A percentile compares a stretch with the other conserved stretches of the same genome.
Conservation (phyloP, 2,888 invertebrate genomes). For the Diogma glabrata region DNA sequence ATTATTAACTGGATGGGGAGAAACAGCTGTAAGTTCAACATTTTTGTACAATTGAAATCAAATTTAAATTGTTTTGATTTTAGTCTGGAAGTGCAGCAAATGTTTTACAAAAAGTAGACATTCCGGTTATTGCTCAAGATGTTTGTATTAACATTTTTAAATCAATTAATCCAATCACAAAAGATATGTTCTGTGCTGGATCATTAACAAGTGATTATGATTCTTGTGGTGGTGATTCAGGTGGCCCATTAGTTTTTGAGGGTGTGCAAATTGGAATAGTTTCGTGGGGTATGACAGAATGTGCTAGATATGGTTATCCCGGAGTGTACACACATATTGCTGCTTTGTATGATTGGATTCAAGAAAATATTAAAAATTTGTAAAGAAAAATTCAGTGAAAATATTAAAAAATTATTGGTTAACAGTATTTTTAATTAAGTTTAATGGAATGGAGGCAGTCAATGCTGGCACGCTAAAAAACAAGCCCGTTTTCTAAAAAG, state of each 20-base stretch:
- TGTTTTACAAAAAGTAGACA: background rate
- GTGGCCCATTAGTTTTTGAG: background rate
- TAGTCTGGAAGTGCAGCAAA: background rate
- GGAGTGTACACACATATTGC: background rate
- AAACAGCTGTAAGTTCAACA: no score
- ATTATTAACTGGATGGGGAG: background rate
- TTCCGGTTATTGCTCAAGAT: background rate
- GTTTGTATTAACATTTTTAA: background rate
- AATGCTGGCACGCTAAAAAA: no score
- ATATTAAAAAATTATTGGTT: no score
- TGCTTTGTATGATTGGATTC: background rate
- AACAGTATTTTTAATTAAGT: no score
- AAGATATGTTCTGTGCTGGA: conserved; percentile 4
- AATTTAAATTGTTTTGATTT: no score
- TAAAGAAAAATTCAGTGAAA: no score
- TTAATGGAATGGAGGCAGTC: no score
- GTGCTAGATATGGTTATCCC: background rate
- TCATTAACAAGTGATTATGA: background rate
- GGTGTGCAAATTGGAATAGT: conserved; percentile 2
- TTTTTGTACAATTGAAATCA: no score
- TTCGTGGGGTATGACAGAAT: conserved; percentile 5
- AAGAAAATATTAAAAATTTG: background rate
- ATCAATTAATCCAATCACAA: conserved; percentile 1
- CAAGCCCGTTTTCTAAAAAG: no score
- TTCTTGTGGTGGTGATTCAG: conserved; percentile 3